A percentile compares a stretch with the other conserved stretches of the same genome.
Evolutionary conservation across 1,140 invertebrate species (phyloP).

Genomic region (Philaenus spumarius): DNA sequence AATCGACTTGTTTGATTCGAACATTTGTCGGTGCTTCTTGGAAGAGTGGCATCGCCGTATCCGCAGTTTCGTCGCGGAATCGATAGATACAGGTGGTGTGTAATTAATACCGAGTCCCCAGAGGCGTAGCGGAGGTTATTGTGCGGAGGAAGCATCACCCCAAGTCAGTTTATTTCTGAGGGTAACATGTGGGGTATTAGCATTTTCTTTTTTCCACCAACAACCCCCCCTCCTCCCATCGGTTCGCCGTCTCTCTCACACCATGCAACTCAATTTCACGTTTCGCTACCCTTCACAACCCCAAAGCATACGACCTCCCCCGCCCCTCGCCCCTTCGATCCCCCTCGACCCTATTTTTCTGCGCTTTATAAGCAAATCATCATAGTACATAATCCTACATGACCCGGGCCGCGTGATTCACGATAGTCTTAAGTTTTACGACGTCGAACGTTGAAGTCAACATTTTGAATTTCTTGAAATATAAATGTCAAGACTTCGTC

Average conservation of each 20-base stretch:
- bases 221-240: conserved; percentile 10
- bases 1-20: too few species aligned
- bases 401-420: too few species aligned
- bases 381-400: too few species aligned
- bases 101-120: conserved; percentile 10
- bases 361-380: background rate
- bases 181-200: conserved; percentile 28
- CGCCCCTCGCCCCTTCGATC: background rate
- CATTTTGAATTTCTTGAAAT: too few species aligned
- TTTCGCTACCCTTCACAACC: conserved; percentile 21
- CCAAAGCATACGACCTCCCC: conserved; percentile 16
- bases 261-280: conserved; percentile 23
- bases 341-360: background rate
- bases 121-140: conserved; percentile 9
- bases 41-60: too few species aligned
- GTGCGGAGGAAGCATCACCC: conserved; percentile 3
- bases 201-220: conserved; percentile 25
- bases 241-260: conserved; percentile 11
- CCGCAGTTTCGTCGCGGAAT: too few species aligned
- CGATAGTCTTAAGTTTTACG: too few species aligned
- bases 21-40: too few species aligned
- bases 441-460: too few species aligned
- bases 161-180: conserved; percentile 11
- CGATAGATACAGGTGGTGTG: conserved; percentile 9
- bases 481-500: too few species aligned